Conservation (phyloP, 2,888 invertebrate species). For the Ectobius pallidus region DNA sequence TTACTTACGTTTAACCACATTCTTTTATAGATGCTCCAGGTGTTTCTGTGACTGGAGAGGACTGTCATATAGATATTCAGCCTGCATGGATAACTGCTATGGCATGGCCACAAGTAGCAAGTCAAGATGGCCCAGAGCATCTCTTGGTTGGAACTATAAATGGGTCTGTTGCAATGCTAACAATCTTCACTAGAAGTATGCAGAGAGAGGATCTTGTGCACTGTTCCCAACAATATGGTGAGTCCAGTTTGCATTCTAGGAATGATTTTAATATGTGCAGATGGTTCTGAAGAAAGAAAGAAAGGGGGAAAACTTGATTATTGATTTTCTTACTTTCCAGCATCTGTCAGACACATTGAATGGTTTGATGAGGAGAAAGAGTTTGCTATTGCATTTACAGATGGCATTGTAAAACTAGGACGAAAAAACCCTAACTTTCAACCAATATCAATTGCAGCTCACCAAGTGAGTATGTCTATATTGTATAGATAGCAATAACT, state of each 20-base stretch:
- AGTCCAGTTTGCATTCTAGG: slow-evolving; percentile 43
- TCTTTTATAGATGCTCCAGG: background rate
- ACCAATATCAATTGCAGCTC: slow-evolving; percentile 53
- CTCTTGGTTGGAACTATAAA: slow-evolving; percentile 62
- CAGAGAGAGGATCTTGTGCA: slow-evolving; percentile 52
- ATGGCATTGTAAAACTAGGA: slow-evolving; percentile 60
- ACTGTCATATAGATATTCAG: slow-evolving; percentile 57
- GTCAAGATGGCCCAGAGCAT: slow-evolving; percentile 51
- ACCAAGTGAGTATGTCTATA: slow-evolving; percentile 49
- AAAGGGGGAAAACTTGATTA: no score
- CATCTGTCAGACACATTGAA: slow-evolving; percentile 59
- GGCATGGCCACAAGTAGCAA: slow-evolving; percentile 57
- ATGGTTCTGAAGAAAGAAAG: no score
- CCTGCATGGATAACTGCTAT: slow-evolving; percentile 58
- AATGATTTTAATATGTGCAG: background rate
- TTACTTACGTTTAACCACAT: no score
- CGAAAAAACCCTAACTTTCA: slow-evolving; percentile 51
- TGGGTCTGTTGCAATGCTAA: slow-evolving; percentile 56
- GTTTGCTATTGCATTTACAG: slow-evolving; percentile 62
- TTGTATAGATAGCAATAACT: no score
- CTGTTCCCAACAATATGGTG: slow-evolving; percentile 53
- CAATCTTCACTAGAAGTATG: slow-evolving; percentile 50
- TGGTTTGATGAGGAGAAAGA: slow-evolving; percentile 63
- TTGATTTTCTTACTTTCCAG: slow-evolving; percentile 52
- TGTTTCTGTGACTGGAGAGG: slow-evolving; percentile 27